A percentile compares a stretch with the other conserved stretches of the same genome.
Conservation (phyloP, 2,113 vertebrate genomes). For the Gallinago undulata region DNA sequence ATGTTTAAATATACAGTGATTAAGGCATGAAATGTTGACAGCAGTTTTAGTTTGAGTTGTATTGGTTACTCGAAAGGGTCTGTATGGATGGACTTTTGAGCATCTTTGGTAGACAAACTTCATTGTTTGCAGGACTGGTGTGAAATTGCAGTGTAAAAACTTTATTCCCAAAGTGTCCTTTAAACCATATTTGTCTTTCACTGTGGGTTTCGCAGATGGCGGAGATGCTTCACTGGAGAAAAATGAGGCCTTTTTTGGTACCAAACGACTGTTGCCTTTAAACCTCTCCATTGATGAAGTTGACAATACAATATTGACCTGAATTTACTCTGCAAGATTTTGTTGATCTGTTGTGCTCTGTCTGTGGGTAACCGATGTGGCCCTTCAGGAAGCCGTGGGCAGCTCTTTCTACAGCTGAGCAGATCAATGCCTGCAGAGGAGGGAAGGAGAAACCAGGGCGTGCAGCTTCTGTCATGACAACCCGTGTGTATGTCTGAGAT, state of each 20-base stretch:
- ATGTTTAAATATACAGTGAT: background rate
- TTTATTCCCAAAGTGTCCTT: background rate
- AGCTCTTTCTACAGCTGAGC: background rate
- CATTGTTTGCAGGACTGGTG: background rate
- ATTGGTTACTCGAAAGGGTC: background rate
- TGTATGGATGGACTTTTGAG: background rate
- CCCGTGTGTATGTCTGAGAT: fast-evolving
- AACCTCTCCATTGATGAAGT: background rate
- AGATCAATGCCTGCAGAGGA: background rate
- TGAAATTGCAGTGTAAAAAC: background rate
- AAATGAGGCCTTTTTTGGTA: background rate
- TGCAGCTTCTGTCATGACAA: background rate
- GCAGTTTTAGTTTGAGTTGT: background rate
- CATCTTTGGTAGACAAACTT: background rate
- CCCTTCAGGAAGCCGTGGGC: background rate
- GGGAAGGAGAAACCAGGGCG: background rate
- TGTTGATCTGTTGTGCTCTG: background rate
- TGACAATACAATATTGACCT: background rate
- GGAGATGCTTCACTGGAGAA: background rate
- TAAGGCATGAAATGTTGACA: background rate
- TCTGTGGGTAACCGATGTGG: fast-evolving
- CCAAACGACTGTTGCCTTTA: background rate
- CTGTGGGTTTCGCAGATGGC: background rate
- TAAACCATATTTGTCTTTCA: background rate
- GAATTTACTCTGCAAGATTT: background rate